phyloP scores from a whole-genome alignment of 2,113 vertebrate species.

The Rafetus swinhoei region DNA sequence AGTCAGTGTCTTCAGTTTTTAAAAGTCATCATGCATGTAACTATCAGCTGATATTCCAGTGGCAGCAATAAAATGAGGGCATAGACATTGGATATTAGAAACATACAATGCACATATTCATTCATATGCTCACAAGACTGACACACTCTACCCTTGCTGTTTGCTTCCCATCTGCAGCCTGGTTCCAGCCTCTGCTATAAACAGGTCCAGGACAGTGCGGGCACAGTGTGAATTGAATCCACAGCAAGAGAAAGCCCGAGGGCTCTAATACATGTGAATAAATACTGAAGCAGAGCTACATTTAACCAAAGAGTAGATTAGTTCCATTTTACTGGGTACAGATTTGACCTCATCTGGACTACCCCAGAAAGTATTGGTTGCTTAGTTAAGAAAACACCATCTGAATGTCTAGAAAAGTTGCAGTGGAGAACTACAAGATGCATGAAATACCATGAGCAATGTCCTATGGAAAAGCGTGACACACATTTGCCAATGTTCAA shows the following conservation, averaged over 20 bases:
- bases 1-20: neutral
- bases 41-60: neutral
- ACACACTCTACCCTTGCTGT: neutral
- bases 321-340: neutral
- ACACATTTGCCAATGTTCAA: neutral
- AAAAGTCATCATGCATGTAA: rapidly evolving
- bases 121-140: neutral
- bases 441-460: rapidly evolving
- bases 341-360: neutral
- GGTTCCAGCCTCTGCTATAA: neutral
- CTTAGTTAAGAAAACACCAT: neutral
- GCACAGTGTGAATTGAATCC: neutral
- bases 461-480: rapidly evolving
- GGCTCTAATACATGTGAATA: neutral
- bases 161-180: neutral
- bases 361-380: rapidly evolving
- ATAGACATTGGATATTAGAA: neutral
- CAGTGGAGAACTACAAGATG: neutral
- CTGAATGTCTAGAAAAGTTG: neutral
- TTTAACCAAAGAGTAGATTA: neutral
- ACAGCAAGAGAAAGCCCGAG: neutral
- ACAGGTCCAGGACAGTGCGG: neutral
- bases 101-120: neutral
- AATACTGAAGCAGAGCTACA: neutral
- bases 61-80: neutral